These are phyloP conservation scores for Lithophane semibrunnea DNA, from an alignment of 2,888 invertebrate species.

Conservation along the genomic window DNA sequence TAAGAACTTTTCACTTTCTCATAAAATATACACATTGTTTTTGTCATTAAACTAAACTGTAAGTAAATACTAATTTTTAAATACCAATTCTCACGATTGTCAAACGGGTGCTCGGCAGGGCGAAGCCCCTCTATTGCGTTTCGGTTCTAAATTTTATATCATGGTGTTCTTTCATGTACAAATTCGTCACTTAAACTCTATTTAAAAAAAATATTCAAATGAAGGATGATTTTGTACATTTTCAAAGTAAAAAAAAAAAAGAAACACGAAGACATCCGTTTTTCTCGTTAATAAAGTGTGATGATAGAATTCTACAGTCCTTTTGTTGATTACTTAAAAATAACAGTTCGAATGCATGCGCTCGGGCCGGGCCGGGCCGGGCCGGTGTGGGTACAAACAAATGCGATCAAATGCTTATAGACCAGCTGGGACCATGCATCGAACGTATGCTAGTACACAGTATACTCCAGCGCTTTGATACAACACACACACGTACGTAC, in stretches of 20 bases:
- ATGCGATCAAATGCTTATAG: conserved; percentile 83
- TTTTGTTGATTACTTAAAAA: conserved; percentile 87
- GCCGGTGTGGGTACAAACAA: conserved; percentile 69
- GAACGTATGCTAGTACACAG: conserved; percentile 66
- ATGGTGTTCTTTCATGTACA: conserved; percentile 86
- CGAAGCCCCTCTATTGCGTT: conserved; percentile 77
- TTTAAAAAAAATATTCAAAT: conserved; percentile 87
- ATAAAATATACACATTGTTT: conserved; percentile 91
- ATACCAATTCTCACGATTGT: conserved; percentile 88
- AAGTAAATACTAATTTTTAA: conserved; percentile 91
- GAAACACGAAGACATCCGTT: conserved; percentile 81
- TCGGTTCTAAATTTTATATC: conserved; percentile 72
- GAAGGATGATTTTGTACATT: conserved; percentile 90
- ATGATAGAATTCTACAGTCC: conserved; percentile 89
- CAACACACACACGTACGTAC: conserved; percentile 66
- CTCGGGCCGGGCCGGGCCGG: conserved; percentile 57
- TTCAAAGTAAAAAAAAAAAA: conserved; percentile 85
- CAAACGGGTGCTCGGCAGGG: conserved; percentile 78
- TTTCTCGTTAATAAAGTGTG: conserved; percentile 86
- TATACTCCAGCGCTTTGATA: conserved; percentile 67
- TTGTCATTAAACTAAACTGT: conserved; percentile 90
- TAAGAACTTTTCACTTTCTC: conserved; percentile 90
- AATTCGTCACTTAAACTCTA: conserved; percentile 88
- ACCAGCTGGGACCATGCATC: conserved; percentile 66
- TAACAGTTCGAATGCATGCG: conserved; percentile 81